Conservation (phyloP, 2,113 vertebrate species). For the Machaerirhynchus nigripectus region DNA sequence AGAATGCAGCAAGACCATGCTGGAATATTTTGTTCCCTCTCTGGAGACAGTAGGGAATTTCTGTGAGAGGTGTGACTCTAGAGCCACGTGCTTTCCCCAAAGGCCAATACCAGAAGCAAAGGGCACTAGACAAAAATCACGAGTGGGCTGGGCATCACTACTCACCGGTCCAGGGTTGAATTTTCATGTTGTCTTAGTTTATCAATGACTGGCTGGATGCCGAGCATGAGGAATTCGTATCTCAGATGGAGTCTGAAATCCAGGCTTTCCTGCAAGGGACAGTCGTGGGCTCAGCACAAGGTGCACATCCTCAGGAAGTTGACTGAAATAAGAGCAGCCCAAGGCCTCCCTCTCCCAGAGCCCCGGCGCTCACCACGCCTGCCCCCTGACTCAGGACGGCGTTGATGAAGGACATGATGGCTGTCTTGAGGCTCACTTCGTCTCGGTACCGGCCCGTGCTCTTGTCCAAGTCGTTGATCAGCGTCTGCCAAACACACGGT, state of each 20-base stretch:
- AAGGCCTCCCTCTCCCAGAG: neutral
- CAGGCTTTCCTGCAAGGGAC: slow-evolving; percentile 84
- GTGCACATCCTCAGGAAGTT: neutral
- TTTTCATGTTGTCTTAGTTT: slow-evolving; percentile 97
- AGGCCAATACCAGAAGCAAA: neutral
- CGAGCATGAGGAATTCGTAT: slow-evolving; percentile 98
- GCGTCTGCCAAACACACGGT: slow-evolving; percentile 73
- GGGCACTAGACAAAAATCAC: neutral
- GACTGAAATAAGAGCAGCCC: neutral
- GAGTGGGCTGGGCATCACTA: neutral
- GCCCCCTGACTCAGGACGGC: slow-evolving; percentile 96
- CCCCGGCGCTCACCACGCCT: slow-evolving; percentile 82
- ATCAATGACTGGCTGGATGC: slow-evolving; percentile 97
- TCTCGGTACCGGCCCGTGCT: slow-evolving; percentile 95
- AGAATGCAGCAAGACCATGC: fast-evolving
- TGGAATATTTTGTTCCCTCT: neutral
- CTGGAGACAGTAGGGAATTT: neutral
- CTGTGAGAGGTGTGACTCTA: neutral
- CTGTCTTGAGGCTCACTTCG: slow-evolving; percentile 97
- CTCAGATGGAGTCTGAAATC: slow-evolving; percentile 97
- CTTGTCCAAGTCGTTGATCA: slow-evolving; percentile 95
- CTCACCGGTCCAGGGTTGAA: slow-evolving; percentile 94
- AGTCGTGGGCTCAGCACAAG: neutral
- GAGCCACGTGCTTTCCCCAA: neutral
- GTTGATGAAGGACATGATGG: slow-evolving; percentile 99